Conservation (phyloP, 2,888 invertebrate species). For the Actias luna region DNA sequence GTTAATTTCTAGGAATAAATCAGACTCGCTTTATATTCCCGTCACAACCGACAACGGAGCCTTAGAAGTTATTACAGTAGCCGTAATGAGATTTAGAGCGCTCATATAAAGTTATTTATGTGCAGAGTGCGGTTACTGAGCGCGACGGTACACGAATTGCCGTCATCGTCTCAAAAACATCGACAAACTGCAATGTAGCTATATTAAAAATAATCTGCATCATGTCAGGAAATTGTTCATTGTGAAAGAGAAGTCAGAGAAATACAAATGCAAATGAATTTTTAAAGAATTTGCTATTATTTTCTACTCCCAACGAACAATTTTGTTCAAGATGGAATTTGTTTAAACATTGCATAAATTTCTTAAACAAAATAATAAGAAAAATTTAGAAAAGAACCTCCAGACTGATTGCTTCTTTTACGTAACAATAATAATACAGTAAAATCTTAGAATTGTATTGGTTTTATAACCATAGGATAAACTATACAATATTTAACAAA, state of each 20-base stretch:
- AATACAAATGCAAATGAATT: neutral
- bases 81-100: conserved; percentile 78
- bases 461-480: neutral
- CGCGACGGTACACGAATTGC: conserved; percentile 30
- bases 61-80: conserved; percentile 74
- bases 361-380: no score
- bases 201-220: conserved; percentile 11
- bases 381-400: no score
- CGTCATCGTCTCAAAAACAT: conserved; percentile 28
- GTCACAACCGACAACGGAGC: conserved; percentile 70
- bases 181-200: conserved; percentile 19
- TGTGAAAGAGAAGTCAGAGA: neutral
- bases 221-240: conserved; percentile 4
- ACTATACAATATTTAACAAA: neutral
- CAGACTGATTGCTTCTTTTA: no score
- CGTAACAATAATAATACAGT: neutral
- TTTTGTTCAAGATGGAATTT: no score
- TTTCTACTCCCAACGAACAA: no score
- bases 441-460: neutral
- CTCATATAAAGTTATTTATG: conserved; percentile 79
- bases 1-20: conserved; percentile 55
- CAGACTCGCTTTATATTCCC: conserved; percentile 74
- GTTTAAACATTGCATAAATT: neutral
- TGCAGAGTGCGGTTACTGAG: conserved; percentile 55
- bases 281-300: neutral